Base-by-base conservation (phyloP, 1,140 invertebrate species). In the Nylanderia fulva region DNA sequence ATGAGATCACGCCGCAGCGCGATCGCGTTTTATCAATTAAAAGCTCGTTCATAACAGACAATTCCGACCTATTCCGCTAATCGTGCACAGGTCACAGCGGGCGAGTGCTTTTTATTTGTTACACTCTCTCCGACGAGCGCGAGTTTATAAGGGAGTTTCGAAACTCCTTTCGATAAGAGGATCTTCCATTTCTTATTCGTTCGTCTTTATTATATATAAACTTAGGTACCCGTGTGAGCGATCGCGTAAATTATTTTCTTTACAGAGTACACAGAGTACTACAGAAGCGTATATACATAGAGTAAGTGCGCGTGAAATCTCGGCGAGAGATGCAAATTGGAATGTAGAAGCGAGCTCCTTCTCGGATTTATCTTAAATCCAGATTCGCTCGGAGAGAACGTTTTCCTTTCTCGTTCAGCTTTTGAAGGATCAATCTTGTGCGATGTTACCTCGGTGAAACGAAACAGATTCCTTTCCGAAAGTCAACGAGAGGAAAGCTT, bases 1-100 rank as follows among this genome's bases (percentile, higher is more conserved):
- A 39, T 27, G 27, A n/a, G n/a, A 77, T 36, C n/a, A 8, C 36
- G 11, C n/a, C 36, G 11, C n/a, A 24, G 42, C n/a, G 18, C 21
- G 21, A 80, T 69, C 39, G 48, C 29, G 18, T 56, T 69, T 29
- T 71, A 5, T n/a, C n/a, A 42, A 68, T 66, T 66, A 68, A 54
- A 79, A 3, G 11, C n/a, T 39, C 24, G 13, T 33, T 64, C 58
- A 29, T 77, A 48, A 63, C 36, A 18, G 11, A 29, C 27, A n/a
- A n/a, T 64, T 64, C 29, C 29, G 61, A 66, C 18, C 33, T 39
- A 21, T 24, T 33, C 11, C 11, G n/a, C 13, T 52, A 77, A 66
- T 77, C 36, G 27, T n/a, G 29, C 3, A 13, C 29, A 27, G 29
- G 2, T 8, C 2, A 9, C 24, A 9, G 6, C 27, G 24, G 21